A percentile compares a stretch with the other conserved stretches of the same genome.
phyloP scores from a whole-genome alignment of 2,113 vertebrate species.

The Ictalurus furcatus region DNA sequence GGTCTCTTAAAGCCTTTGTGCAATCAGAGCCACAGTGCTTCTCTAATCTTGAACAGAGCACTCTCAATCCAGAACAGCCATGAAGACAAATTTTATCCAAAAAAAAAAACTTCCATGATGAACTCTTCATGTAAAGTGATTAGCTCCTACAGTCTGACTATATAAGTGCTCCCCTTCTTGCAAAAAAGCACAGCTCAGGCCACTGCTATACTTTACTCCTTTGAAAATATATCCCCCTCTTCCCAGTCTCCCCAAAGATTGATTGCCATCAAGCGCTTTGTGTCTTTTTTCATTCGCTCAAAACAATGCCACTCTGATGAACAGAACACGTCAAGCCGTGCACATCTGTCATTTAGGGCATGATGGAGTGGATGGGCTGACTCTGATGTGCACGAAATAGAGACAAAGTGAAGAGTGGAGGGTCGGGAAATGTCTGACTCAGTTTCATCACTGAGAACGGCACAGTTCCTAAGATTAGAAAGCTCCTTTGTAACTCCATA shows the following conservation, averaged over 20 bases:
- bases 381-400: not conserved
- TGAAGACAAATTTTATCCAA: slow-evolving; percentile 17
- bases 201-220: slow-evolving; percentile 34
- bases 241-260: slow-evolving; percentile 22
- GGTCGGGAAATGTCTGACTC: slow-evolving; percentile 37
- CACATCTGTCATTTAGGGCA: slow-evolving; percentile 45
- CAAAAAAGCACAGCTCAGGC: slow-evolving; percentile 37
- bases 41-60: slow-evolving; percentile 39
- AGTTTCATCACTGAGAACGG: slow-evolving; percentile 26
- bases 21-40: slow-evolving; percentile 46
- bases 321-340: slow-evolving; percentile 44
- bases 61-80: slow-evolving; percentile 8
- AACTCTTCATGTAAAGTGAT: slow-evolving; percentile 49
- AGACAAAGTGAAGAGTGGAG: slow-evolving; percentile 28
- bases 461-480: slow-evolving; percentile 32
- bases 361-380: slow-evolving; percentile 40
- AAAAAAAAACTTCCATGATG: slow-evolving; percentile 33
- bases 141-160: slow-evolving; percentile 42
- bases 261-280: slow-evolving; percentile 50
- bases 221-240: slow-evolving; percentile 31
- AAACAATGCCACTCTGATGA: slow-evolving; percentile 52
- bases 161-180: slow-evolving; percentile 23
- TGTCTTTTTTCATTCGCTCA: slow-evolving; percentile 40
- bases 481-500: slow-evolving; percentile 37
- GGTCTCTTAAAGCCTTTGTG: slow-evolving; percentile 36